phyloP scores from a whole-genome alignment of 2,888 invertebrate genomes.

The Marronus borbonicus region DNA sequence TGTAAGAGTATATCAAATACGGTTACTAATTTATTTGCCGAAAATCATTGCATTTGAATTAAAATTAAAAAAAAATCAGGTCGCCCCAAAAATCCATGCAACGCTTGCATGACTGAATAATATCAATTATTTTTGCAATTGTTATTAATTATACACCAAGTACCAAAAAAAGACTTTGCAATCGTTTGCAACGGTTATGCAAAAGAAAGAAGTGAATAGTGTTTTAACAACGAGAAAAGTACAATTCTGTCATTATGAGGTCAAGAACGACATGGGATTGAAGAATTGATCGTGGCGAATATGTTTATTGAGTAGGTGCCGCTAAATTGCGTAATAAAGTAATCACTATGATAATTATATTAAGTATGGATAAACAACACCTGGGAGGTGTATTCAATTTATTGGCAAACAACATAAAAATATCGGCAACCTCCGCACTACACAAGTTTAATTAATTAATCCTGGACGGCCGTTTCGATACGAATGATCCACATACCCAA shows the following conservation, averaged over 20 bases:
- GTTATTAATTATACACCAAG: neutral
- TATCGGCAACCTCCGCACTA: no score
- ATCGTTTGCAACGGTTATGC: slow-evolving; percentile 24
- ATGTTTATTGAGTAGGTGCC: slow-evolving; percentile 7
- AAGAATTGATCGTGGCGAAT: slow-evolving; percentile 1
- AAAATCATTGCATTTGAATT: neutral
- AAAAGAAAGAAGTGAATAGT: slow-evolving; percentile 14
- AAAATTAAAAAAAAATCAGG: slow-evolving; percentile 4
- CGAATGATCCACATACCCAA: no score
- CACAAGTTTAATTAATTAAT: no score
- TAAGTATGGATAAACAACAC: neutral
- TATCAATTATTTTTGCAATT: slow-evolving; percentile 7
- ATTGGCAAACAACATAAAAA: no score
- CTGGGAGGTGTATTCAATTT: no score
- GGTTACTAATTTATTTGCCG: neutral
- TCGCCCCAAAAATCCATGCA: neutral
- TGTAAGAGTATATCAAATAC: neutral
- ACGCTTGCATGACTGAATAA: neutral
- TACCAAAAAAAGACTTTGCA: slow-evolving; percentile 1
- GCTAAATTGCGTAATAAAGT: slow-evolving; percentile 1
- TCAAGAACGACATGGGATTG: slow-evolving; percentile 16
- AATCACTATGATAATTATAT: neutral
- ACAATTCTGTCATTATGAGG: slow-evolving; percentile 35
- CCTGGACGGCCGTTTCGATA: no score
- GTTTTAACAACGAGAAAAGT: slow-evolving; percentile 1